phyloP scores from a whole-genome alignment of 1,140 invertebrate species.

The Drosophila pachea region DNA sequence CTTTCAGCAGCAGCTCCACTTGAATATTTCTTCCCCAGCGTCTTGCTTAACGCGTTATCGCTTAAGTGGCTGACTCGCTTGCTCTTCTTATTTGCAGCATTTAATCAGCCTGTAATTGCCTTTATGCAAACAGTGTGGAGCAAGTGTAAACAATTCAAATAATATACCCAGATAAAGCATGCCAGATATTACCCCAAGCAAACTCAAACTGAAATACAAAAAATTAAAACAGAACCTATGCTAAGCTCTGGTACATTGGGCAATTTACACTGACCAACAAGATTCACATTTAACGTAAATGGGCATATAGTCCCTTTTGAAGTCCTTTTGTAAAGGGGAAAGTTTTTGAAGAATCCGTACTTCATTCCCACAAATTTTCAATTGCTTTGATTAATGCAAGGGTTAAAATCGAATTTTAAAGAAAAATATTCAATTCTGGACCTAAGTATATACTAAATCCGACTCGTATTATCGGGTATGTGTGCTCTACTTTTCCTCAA shows the following conservation, averaged over 20 bases:
- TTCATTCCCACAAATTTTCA: too few relatives aligned
- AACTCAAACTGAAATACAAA: neutral
- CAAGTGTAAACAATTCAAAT: slow-evolving; percentile 48
- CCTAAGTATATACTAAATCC: too few relatives aligned
- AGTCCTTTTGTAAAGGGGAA: too few relatives aligned
- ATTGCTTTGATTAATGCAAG: too few relatives aligned
- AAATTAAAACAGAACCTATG: slow-evolving; percentile 33
- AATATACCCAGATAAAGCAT: slow-evolving; percentile 29
- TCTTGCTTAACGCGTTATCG: slow-evolving; percentile 23
- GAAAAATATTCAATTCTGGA: too few relatives aligned
- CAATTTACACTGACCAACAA: slow-evolving; percentile 15
- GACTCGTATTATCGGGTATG: too few relatives aligned
- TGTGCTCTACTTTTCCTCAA: too few relatives aligned
- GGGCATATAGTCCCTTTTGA: too few relatives aligned
- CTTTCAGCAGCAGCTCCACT: slow-evolving; percentile 35
- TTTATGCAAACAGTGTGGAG: slow-evolving; percentile 43
- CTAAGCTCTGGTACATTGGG: slow-evolving; percentile 39
- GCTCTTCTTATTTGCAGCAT: slow-evolving; percentile 26
- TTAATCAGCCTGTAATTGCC: slow-evolving; percentile 61
- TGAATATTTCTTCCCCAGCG: slow-evolving; percentile 34
- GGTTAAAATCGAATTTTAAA: too few relatives aligned
- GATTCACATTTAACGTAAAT: neutral
- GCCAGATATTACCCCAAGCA: slow-evolving; percentile 15
- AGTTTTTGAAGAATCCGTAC: too few relatives aligned
- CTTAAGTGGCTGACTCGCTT: slow-evolving; percentile 5